phyloP scores from a whole-genome alignment of 2,888 invertebrate species.

The Argyresthia goedartella region DNA sequence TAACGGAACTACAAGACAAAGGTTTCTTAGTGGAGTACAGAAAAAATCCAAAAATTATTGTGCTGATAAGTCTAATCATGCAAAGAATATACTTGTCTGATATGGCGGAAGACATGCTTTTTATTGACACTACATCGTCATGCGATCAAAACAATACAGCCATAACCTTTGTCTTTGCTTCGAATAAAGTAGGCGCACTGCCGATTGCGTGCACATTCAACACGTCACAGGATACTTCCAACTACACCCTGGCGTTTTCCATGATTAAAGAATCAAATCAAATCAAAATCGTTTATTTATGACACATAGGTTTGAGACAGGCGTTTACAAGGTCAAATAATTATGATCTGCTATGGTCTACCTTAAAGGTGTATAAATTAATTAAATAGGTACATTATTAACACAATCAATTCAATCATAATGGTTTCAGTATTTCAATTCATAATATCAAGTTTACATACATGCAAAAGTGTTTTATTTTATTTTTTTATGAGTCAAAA shows the following conservation, averaged over 20 bases:
- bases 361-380: too few relatives aligned
- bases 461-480: too few relatives aligned
- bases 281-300: too few relatives aligned
- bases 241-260: constrained; percentile 9
- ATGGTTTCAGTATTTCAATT: too few relatives aligned
- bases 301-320: too few relatives aligned
- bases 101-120: constrained; percentile 9
- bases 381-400: too few relatives aligned
- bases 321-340: too few relatives aligned
- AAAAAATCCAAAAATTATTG: constrained; percentile 5
- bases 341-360: too few relatives aligned
- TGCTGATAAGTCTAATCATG: constrained; percentile 10
- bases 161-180: constrained; percentile 6
- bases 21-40: not conserved
- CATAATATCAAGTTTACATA: too few relatives aligned
- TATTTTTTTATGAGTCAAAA: too few relatives aligned
- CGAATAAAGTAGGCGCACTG: constrained; percentile 8
- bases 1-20: not conserved
- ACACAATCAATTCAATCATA: too few relatives aligned
- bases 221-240: constrained; percentile 4
- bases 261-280: constrained; percentile 11
- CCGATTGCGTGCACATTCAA: constrained; percentile 8
- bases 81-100: constrained; percentile 9
- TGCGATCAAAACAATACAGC: constrained; percentile 7
- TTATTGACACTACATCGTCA: constrained; percentile 8